phyloP scores from a whole-genome alignment of 1,140 invertebrate species.

The Drosophila baimaii region DNA sequence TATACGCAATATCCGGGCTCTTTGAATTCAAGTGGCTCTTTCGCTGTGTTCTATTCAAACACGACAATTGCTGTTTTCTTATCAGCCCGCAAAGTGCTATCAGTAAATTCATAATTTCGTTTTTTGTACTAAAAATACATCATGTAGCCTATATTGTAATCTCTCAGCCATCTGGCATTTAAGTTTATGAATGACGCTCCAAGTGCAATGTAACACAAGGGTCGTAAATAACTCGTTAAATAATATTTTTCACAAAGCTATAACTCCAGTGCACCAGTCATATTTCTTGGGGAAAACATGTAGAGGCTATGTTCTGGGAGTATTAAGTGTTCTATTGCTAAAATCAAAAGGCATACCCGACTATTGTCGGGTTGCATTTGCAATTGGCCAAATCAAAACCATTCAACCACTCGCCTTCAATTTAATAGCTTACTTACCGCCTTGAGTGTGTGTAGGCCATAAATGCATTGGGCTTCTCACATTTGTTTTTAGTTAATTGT shows the following conservation, averaged over 20 bases:
- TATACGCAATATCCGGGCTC: conserved; percentile 23
- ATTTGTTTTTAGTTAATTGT: conserved; percentile 65
- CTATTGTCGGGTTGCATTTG: conserved; percentile 34
- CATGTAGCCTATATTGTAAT: neutral
- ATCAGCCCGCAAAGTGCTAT: conserved; percentile 14
- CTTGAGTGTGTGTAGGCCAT: conserved; percentile 54
- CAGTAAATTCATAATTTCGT: conserved; percentile 18
- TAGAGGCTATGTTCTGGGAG: conserved; percentile 24
- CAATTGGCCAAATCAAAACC: conserved; percentile 14
- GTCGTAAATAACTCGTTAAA: conserved; percentile 16
- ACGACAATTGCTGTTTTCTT: conserved; percentile 24
- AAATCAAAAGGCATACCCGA: conserved; percentile 4
- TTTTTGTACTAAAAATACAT: neutral
- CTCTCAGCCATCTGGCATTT: neutral
- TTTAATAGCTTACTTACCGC: conserved; percentile 37
- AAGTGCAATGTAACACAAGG: conserved; percentile 3
- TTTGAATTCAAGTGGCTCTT: conserved; percentile 18
- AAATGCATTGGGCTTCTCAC: conserved; percentile 60
- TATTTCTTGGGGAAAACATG: conserved; percentile 11
- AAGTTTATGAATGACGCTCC: conserved; percentile 6
- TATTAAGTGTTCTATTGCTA: conserved; percentile 19
- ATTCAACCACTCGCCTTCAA: conserved; percentile 26
- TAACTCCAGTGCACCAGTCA: neutral
- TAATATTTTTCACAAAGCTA: conserved; percentile 1
- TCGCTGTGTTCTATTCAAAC: conserved; percentile 10